Conservation (phyloP, 2,888 invertebrate species). For the Empis livida region DNA sequence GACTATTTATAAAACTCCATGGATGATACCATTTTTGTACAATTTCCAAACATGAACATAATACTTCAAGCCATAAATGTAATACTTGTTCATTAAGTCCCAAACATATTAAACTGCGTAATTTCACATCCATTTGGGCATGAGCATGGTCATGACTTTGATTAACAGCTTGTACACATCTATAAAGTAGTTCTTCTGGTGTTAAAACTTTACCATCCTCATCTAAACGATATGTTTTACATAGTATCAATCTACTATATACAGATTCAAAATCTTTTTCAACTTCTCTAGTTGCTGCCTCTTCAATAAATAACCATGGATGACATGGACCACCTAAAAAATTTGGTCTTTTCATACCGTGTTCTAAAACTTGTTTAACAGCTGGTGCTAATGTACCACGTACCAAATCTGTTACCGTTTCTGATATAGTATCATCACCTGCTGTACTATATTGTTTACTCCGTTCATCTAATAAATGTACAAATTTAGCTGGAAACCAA, state of each 20-base stretch:
- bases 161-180: constrained; percentile 94
- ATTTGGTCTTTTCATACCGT: constrained; percentile 86
- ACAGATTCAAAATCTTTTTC: constrained; percentile 97
- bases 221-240: constrained; percentile 95
- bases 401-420: constrained; percentile 92
- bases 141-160: constrained; percentile 91
- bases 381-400: constrained; percentile 87
- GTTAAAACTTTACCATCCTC: constrained; percentile 98
- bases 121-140: constrained; percentile 97
- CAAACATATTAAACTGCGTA: constrained; percentile 87
- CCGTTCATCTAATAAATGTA: constrained; percentile 88
- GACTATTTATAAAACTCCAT: constrained; percentile 89
- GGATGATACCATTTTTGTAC: constrained; percentile 94
- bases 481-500: constrained; percentile 97
- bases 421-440: constrained; percentile 95
- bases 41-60: constrained; percentile 87
- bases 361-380: constrained; percentile 84
- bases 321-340: constrained; percentile 84
- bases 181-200: constrained; percentile 87
- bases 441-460: constrained; percentile 83
- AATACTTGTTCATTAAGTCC: constrained; percentile 96
- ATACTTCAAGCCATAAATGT: constrained; percentile 94
- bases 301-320: constrained; percentile 98
- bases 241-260: constrained; percentile 89
- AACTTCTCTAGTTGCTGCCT: constrained; percentile 90